Base-by-base conservation (phyloP, 2,888 invertebrate species). In the Melolontha melolontha region DNA sequence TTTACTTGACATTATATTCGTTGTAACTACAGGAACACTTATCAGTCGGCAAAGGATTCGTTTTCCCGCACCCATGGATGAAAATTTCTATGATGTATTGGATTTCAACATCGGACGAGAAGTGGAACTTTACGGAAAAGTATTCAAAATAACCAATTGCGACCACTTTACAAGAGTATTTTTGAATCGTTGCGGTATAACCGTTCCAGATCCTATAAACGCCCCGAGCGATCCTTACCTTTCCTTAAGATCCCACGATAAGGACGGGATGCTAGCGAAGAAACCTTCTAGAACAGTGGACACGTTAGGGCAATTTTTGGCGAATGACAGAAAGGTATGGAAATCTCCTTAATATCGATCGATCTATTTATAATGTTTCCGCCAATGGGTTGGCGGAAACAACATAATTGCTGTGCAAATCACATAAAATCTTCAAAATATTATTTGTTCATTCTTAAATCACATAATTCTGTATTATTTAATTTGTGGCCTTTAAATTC, bases 131-230 rank as follows among this genome's bases (percentile, higher is more conserved):
- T 95, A 90, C 77, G 94, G 95, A 10, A 90, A 93, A 79, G 88
- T 90, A 7, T 95, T 88, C 79, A 90, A 93, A 85, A 91, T 97
- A 59, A 90, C 91, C 0, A 89, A 91, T 74, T 96, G 96, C 79
- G 97, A 97, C 80, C 87, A 89, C 73, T 97, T 96, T 79, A 96
- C 97, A 0, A 85, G 94, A 72, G 90, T 89, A 63, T 97, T 95
- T 81, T 83, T 97, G 5, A 92, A 92, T 79, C 90, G 93, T 51
- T 88, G 93, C 64, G 97, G 97, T 2, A 92, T 96, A 57, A 85
- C 91, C 40, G 94, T 97, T 2, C 91, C 93, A 0, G 91, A 92
- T 82, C 89, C 90, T 0, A 82, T 89, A 2, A 80, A 84, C 14
- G 81, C 85, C 12, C 90, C 90, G 5, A 79, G 79, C 2, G 87